Percentiles rank a stretch among this genome's conserved stretches.
These are phyloP conservation scores for Neogale vison DNA, from an alignment of 2,113 vertebrate species.

Conservation along the genomic window DNA sequence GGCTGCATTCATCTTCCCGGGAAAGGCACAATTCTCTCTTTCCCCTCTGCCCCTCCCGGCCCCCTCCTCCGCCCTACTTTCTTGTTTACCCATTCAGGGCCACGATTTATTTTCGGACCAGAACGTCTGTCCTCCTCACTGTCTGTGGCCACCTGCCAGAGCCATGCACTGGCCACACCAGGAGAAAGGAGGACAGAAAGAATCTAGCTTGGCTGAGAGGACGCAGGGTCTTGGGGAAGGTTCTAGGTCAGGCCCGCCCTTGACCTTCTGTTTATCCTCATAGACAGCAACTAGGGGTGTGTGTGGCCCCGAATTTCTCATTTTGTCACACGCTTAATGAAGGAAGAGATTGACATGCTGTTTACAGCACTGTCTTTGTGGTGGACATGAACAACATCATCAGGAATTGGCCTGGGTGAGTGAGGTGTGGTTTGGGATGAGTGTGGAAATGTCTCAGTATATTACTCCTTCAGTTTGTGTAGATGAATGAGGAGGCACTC, in stretches of 20 bases:
- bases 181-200: not conserved
- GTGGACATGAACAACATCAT: constrained; percentile 82
- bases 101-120: not conserved
- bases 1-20: not conserved
- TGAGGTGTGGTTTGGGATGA: not conserved
- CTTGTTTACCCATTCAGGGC: constrained; percentile 14
- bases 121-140: not conserved
- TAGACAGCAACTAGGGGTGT: constrained; percentile 82
- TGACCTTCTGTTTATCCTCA: not conserved
- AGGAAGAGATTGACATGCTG: constrained; percentile 81
- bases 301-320: constrained; percentile 80
- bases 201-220: not conserved
- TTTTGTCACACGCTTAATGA: constrained; percentile 86
- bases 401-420: constrained; percentile 81
- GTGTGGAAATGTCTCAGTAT: not conserved
- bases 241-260: not conserved
- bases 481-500: not conserved
- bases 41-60: not conserved
- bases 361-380: constrained; percentile 84
- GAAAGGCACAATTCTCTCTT: not conserved
- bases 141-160: not conserved
- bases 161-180: not conserved
- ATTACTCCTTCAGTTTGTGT: not conserved
- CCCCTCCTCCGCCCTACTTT: not conserved
- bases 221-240: not conserved